Conservation (phyloP, 2,888 invertebrate genomes). For the Crematogaster levior region DNA sequence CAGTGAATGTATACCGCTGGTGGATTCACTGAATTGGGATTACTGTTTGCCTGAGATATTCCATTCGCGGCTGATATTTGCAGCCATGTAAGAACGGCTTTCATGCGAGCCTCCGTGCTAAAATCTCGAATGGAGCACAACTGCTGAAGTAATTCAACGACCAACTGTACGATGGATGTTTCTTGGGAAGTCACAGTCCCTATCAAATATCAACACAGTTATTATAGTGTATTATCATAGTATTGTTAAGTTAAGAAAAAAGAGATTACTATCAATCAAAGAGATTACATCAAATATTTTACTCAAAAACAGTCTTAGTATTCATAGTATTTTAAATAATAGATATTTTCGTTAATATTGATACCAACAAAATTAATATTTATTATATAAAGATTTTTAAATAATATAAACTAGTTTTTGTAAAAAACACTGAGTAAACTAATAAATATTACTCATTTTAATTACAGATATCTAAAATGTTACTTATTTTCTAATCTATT, state of each 20-base stretch:
- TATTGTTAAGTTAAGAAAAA: neutral
- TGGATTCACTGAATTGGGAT: conserved; percentile 79
- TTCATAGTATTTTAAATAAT: neutral
- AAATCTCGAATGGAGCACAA: conserved; percentile 89
- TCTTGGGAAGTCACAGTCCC: conserved; percentile 78
- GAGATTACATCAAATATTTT: conserved; percentile 9
- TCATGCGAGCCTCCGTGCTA: conserved; percentile 88
- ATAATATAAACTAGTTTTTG: neutral
- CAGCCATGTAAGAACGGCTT: conserved; percentile 92
- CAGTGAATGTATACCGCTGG: conserved; percentile 90
- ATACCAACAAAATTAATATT: neutral
- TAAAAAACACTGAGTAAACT: neutral
- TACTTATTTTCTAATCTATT: neutral
- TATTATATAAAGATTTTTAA: conserved; percentile 5
- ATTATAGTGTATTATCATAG: neutral
- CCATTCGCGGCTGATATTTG: conserved; percentile 87
- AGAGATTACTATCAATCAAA: neutral
- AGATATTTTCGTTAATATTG: neutral
- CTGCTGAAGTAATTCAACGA: conserved; percentile 93
- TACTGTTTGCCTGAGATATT: conserved; percentile 77
- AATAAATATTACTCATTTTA: neutral
- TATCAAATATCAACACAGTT: conserved; percentile 40
- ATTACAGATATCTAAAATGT: neutral
- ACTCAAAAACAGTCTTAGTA: neutral
- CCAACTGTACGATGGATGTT: conserved; percentile 87